These are phyloP conservation scores for Leuciscus waleckii DNA, from an alignment of 2,797 vertebrate genomes.

Conservation along the genomic window DNA sequence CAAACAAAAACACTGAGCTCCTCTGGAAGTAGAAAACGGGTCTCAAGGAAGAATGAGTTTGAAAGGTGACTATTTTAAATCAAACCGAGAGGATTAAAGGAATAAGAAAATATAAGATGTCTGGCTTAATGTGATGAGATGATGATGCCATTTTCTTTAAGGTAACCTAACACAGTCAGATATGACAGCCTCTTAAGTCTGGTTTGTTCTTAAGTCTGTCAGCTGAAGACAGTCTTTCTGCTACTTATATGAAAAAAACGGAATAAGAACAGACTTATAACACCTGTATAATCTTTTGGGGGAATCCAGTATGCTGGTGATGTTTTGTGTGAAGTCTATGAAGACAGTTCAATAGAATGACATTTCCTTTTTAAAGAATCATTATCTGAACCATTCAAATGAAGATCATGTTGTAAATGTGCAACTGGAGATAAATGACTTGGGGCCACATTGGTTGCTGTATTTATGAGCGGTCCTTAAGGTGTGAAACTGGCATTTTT, in stretches of 20 bases:
- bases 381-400: neutral
- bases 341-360: neutral
- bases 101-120: neutral
- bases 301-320: neutral
- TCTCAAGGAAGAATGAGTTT: constrained; percentile 34
- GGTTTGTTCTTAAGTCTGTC: neutral
- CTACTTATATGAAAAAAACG: neutral
- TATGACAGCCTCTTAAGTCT: too few relatives aligned
- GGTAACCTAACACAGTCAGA: neutral
- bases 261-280: neutral
- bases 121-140: constrained; percentile 9
- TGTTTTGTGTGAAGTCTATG: neutral
- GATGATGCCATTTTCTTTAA: constrained; percentile 5
- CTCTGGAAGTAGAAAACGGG: constrained; percentile 42
- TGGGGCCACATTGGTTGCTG: neutral
- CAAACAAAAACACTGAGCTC: constrained; percentile 62
- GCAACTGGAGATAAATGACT: neutral
- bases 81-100: constrained; percentile 50
- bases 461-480: neutral
- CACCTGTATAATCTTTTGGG: neutral
- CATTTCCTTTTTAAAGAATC: neutral
- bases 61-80: constrained; percentile 38
- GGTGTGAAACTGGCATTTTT: neutral
- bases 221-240: neutral
- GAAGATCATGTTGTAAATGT: neutral